phyloP scores from a whole-genome alignment of 2,113 vertebrate species.

The Oncorhynchus mykiss region DNA sequence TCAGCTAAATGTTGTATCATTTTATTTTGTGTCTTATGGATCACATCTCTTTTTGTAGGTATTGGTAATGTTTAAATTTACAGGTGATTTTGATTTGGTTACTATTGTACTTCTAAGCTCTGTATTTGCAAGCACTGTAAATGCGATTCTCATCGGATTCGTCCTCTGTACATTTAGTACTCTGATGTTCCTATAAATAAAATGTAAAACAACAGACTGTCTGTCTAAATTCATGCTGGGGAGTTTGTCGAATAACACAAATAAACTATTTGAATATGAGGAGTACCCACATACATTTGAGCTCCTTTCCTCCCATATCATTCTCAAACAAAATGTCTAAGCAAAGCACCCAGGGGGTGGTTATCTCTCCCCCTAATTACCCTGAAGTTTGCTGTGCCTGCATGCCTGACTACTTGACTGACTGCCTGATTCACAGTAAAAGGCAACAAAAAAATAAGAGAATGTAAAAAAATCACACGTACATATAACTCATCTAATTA shows the following conservation, averaged over 20 bases:
- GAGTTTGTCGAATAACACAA: slow-evolving; percentile 57
- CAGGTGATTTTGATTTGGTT: slow-evolving; percentile 81
- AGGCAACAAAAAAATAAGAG: no score
- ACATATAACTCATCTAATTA: background rate
- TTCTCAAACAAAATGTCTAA: slow-evolving; percentile 14
- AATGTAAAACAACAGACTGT: slow-evolving; percentile 72
- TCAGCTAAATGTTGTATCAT: slow-evolving; percentile 71
- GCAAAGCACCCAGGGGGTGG: no score
- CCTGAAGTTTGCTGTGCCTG: background rate
- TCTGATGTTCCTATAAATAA: slow-evolving; percentile 92
- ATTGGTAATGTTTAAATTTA: slow-evolving; percentile 75
- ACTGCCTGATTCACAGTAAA: slow-evolving; percentile 10
- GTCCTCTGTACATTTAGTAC: slow-evolving; percentile 90
- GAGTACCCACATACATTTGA: background rate
- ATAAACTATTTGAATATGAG: slow-evolving; percentile 43
- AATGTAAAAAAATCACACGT: background rate
- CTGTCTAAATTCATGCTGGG: slow-evolving; percentile 45
- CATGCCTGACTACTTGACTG: background rate
- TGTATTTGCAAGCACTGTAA: slow-evolving; percentile 91
- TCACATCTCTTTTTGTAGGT: slow-evolving; percentile 73
- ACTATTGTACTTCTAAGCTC: slow-evolving; percentile 85
- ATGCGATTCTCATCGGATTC: slow-evolving; percentile 81
- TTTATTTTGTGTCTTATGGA: slow-evolving; percentile 73
- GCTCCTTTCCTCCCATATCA: slow-evolving; percentile 24
- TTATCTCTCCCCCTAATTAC: background rate